Evolutionary conservation across 2,113 vertebrate species (phyloP), one percentile per base, ranked within the genome.

Genomic region (Sterna hirundo): DNA sequence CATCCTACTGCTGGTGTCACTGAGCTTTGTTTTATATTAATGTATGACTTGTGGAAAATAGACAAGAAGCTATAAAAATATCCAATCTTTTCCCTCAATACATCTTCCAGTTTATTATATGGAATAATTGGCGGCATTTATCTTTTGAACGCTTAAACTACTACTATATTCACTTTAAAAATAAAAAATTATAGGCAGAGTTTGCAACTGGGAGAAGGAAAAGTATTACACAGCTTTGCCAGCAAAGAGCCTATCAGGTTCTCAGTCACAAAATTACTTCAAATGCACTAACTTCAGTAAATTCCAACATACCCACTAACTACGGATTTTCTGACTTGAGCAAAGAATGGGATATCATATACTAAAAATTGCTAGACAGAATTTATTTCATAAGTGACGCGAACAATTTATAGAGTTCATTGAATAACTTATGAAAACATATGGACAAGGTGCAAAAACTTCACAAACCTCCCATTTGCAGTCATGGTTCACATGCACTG

Each of bases 71-170:
- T 79, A 79, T 30, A 80, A 90, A 92, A 96, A 69, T 40, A 91
- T 79, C 70, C 52, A 34, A 18, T 54, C 52, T 79, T 91, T 69
- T 60, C 66, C 52, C 49, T 79, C 65, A 78, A 60, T 85, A 36
- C 40, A 65, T 84, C 74, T 94, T 93, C 84, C 44, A 85, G 46
- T 79, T 93, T 87, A 65, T 75, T 44, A 84, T 57, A 93, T 2
- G 11, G 65, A 83, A 64, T 71, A 91, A 96, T 68, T 85, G 86
- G 81, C 61, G 87, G 55, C 52, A 84, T 86, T 94, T 92, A 82
- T 85, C 84, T 95, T 94, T 47, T 66, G 51, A 95, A 84, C 61
- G 82, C 23, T 70, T 68, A 10, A 64, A 71, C 34, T 94, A 34
- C 26, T 88, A 20, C 66, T 74, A 46, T 7, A 65, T 10, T 86